These are phyloP conservation scores for Morinoia aosen DNA, from an alignment of 2,888 invertebrate species.

Conservation along the genomic window DNA sequence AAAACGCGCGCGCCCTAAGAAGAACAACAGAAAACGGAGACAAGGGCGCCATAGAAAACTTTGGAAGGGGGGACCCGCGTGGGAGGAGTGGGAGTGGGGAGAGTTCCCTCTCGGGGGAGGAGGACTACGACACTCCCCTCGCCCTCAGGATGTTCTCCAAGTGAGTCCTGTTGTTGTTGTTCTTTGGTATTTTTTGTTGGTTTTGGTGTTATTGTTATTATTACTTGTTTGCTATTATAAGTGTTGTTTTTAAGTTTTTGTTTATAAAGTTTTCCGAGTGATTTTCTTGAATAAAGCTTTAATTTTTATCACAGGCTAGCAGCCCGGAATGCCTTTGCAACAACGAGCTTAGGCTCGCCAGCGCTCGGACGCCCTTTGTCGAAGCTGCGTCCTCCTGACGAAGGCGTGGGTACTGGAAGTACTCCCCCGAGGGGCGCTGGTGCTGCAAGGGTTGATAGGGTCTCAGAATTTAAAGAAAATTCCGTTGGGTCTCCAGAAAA, in stretches of 20 bases:
- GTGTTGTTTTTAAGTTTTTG: too few species aligned
- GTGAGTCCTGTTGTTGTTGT: not conserved
- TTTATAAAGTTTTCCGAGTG: too few species aligned
- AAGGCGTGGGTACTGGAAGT: too few species aligned
- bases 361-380: not conserved
- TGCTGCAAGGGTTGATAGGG: too few species aligned
- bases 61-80: not conserved
- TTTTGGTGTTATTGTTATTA: too few species aligned
- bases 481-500: too few species aligned
- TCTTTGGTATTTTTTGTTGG: too few species aligned
- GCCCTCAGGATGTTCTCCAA: slow-evolving; percentile 24
- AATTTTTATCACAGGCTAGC: not conserved
- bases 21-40: too few species aligned
- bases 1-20: too few species aligned
- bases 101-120: slow-evolving; percentile 24
- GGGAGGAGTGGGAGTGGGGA: not conserved
- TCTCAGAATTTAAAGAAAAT: too few species aligned
- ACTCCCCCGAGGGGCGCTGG: too few species aligned
- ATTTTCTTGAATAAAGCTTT: not conserved
- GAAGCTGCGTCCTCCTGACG: not conserved
- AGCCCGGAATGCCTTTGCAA: not conserved
- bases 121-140: slow-evolving; percentile 50
- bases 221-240: too few species aligned
- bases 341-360: not conserved
- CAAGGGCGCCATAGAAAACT: not conserved